phyloP scores from a whole-genome alignment of 2,888 invertebrate genomes.

The Tuta absoluta region DNA sequence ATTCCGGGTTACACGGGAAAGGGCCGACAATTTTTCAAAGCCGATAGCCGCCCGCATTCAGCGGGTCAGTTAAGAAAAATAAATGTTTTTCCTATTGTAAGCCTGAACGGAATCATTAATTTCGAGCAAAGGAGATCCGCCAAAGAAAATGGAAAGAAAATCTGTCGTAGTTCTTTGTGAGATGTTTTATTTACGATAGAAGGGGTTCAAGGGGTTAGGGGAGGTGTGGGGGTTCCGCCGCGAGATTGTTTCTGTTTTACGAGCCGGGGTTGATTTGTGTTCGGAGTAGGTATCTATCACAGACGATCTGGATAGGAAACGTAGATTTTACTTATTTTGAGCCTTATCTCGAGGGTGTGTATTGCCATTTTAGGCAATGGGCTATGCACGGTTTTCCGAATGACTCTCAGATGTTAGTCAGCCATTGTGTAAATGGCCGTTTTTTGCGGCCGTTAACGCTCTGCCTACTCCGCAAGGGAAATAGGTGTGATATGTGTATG shows the following conservation, averaged over 20 bases:
- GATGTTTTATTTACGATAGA: constrained; percentile 28
- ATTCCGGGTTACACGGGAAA: constrained; percentile 14
- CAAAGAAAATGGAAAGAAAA: constrained; percentile 44
- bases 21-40: constrained; percentile 30
- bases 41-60: constrained; percentile 41
- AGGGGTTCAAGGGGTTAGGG: constrained; percentile 28
- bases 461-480: too few species aligned
- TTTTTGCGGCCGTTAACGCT: too few species aligned
- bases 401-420: too few species aligned
- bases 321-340: constrained; percentile 3
- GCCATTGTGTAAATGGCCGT: too few species aligned
- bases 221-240: constrained; percentile 30
- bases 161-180: constrained; percentile 30
- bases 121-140: constrained; percentile 46
- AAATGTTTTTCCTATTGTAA: constrained; percentile 54
- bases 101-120: constrained; percentile 57
- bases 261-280: constrained; percentile 30
- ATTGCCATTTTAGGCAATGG: too few species aligned
- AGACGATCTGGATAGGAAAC: neutral
- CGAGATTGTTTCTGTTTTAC: constrained; percentile 39
- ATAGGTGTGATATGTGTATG: too few species aligned
- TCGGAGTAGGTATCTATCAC: constrained; percentile 16
- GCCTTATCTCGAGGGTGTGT: too few species aligned
- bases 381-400: too few species aligned
- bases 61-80: constrained; percentile 50